Evolutionary conservation across 2,888 invertebrate species (phyloP), one percentile per base, ranked within the genome.

Genomic region (Deilephila porcellus): DNA sequence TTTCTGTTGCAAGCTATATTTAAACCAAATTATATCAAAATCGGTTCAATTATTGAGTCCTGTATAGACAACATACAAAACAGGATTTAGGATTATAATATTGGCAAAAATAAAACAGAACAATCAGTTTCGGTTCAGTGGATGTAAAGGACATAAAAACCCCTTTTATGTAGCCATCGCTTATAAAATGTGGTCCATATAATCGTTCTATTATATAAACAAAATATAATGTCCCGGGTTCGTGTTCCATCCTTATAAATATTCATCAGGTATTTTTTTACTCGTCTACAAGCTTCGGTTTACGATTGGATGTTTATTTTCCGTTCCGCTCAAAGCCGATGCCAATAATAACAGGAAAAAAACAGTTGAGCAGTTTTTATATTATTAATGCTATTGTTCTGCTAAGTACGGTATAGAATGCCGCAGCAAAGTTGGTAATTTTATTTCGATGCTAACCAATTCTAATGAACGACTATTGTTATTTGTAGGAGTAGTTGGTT

Each of bases 141-240:
- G 37, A 52, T 19, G 11, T 45, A 25, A 67, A 52, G 20, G 5
- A 67, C 52, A 52, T 67, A 67, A 67, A 25, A 67, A 52, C 17
- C 67, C 25, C 25, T 67, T 52, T 67, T 29, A 62, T 62, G 19
- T 32, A 20, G 45, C 20, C 45, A 45, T 45, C 20, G 8, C 37
- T 11, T n/a, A 5, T 37, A 45, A 37, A 37, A 20, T 6, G 17
- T n/a, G 14, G 45, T 4, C 34, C 20, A 64, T 62, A 70, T 72
- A 70, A 70, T 67, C 64, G 70, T 71, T 70, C 72, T 60, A 72
- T 74, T 74, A 56, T 72, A 75, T 74, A 75, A 77, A 71, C 77
- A 67, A 67, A 67, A 45, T 37, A 63, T 37, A 56, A 60, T 29
- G 34, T 63, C 7, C 14, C 2, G 45, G 20, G 37, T 52, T 67